Conservation (phyloP, 1,140 invertebrate genomes). For the Aphelenchoides fujianensis region DNA sequence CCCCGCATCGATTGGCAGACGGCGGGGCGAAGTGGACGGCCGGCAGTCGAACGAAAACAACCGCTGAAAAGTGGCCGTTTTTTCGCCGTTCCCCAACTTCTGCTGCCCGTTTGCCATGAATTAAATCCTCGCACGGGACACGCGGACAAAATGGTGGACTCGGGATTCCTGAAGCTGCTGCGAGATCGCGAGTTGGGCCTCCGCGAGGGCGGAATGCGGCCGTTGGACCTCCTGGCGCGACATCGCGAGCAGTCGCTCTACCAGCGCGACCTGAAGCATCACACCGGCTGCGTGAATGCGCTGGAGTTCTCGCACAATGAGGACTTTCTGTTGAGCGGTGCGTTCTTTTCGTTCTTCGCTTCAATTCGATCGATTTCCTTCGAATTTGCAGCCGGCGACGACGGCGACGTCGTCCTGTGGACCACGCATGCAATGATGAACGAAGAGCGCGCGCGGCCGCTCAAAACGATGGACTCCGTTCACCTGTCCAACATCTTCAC, state of each 20-base stretch:
- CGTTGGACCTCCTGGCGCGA: background rate
- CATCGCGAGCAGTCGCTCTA: background rate
- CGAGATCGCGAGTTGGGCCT: background rate
- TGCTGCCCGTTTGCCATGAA: too few relatives aligned
- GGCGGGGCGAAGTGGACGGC: too few relatives aligned
- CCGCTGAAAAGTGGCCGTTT: too few relatives aligned
- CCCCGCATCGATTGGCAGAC: too few relatives aligned
- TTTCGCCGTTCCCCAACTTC: too few relatives aligned
- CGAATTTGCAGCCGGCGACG: conserved; percentile 11
- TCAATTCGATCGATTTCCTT: conserved; percentile 65
- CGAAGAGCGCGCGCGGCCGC: conserved; percentile 58
- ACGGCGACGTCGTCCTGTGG: background rate
- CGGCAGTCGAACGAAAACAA: conserved; percentile 6
- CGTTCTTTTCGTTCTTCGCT: conserved; percentile 78
- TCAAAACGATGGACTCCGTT: conserved; percentile 73
- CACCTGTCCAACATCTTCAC: conserved; percentile 90
- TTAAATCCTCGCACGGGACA: background rate
- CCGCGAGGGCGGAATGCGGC: background rate
- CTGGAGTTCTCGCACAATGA: conserved; percentile 86
- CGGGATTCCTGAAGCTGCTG: background rate
- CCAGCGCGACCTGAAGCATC: conserved; percentile 14
- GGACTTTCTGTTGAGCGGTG: conserved; percentile 77
- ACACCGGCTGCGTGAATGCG: conserved; percentile 82
- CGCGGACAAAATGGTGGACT: background rate
- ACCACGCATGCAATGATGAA: background rate